Conservation (phyloP, 1,140 invertebrate species). For the Brachionus koreanus region DNA sequence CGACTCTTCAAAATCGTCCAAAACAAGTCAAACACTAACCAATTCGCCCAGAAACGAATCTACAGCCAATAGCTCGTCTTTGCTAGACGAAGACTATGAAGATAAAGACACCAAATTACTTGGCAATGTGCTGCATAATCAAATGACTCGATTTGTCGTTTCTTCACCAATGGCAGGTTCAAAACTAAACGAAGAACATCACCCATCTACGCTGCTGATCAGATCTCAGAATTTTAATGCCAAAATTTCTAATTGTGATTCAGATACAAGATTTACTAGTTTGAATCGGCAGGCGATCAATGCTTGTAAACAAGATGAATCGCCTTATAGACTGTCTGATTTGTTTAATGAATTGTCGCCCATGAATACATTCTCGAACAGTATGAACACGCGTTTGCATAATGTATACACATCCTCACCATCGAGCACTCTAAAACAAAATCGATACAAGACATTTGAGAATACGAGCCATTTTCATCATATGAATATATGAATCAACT, state of each 20-base stretch:
- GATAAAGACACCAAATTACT: background rate
- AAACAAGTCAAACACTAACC: slow-evolving; percentile 14
- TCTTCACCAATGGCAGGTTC: background rate
- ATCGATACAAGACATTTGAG: background rate
- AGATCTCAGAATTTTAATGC: slow-evolving; percentile 34
- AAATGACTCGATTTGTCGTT: background rate
- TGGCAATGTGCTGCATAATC: background rate
- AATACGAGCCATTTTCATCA: background rate
- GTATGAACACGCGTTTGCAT: background rate
- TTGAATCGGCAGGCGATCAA: background rate
- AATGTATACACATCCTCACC: background rate
- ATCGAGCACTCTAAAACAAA: slow-evolving; percentile 4
- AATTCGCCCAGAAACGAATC: slow-evolving; percentile 18
- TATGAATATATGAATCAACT: background rate
- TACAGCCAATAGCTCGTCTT: background rate
- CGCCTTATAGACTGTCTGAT: slow-evolving; percentile 1
- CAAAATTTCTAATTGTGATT: slow-evolving; percentile 18
- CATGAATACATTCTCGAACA: background rate
- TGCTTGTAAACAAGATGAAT: background rate
- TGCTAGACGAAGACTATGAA: background rate
- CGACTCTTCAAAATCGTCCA: background rate
- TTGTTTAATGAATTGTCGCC: slow-evolving; percentile 24
- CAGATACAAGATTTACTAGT: background rate
- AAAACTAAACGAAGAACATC: background rate
- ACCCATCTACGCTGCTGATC: slow-evolving; percentile 16